phyloP scores from a whole-genome alignment of 2,797 vertebrate species.

The Notolepis coatsorum region DNA sequence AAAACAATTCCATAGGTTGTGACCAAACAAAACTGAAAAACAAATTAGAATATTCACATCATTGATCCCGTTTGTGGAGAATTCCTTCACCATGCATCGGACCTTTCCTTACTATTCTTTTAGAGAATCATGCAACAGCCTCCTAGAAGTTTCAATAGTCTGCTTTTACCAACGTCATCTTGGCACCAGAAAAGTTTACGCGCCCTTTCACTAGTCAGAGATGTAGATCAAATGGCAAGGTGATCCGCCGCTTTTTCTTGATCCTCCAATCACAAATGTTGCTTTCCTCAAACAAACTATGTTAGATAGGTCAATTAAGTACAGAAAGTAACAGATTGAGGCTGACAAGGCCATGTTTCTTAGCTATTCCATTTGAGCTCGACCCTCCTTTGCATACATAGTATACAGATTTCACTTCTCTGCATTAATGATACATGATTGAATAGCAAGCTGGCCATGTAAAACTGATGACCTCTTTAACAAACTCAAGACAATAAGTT shows the following conservation, averaged over 20 bases:
- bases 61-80: neutral
- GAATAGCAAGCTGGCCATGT: constrained; percentile 4
- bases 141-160: neutral
- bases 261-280: too few species aligned
- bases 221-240: neutral
- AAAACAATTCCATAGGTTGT: neutral
- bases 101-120: neutral
- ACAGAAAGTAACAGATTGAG: constrained; percentile 37
- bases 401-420: constrained; percentile 67
- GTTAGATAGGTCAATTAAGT: constrained; percentile 15
- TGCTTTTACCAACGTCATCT: neutral
- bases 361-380: constrained; percentile 10
- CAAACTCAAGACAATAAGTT: constrained; percentile 4
- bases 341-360: constrained; percentile 20
- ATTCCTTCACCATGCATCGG: neutral
- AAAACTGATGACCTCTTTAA: constrained; percentile 16
- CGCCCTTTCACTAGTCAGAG: neutral
- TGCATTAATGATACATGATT: constrained; percentile 34
- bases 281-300: constrained; percentile 2
- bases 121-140: neutral
- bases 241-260: too few species aligned
- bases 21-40: neutral
- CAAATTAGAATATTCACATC: neutral
- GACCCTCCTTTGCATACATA: constrained; percentile 72
- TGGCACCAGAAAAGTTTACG: neutral